Percentiles rank a stretch among this genome's conserved stretches.
phyloP scores from a whole-genome alignment of 2,888 invertebrate genomes.

The Lepidochitona cinerea region DNA sequence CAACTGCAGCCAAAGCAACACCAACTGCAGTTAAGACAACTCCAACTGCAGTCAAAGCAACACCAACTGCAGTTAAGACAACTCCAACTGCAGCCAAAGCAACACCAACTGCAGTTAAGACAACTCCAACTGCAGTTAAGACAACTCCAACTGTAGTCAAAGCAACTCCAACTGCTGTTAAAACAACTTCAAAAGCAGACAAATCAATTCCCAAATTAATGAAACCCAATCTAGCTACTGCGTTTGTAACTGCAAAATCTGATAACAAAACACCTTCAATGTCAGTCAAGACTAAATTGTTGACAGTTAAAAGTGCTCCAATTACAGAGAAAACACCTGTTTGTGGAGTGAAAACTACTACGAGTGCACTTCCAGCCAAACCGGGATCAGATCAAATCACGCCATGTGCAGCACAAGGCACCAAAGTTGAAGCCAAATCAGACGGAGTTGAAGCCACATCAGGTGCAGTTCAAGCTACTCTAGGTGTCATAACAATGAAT shows the following conservation, averaged over 20 bases:
- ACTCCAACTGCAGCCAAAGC: background rate
- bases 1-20: background rate
- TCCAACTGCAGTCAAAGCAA: background rate
- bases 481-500: no score
- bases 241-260: background rate
- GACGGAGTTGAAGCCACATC: no score
- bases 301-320: no score
- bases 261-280: background rate
- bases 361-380: no score
- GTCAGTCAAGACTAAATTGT: no score
- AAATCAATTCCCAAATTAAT: background rate
- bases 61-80: background rate
- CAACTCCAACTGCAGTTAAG: background rate
- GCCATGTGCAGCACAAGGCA: no score
- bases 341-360: no score
- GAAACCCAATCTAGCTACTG: background rate
- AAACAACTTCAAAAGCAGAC: background rate
- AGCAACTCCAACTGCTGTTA: background rate
- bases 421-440: no score
- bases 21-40: background rate
- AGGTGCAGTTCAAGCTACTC: no score
- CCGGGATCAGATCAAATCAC: no score
- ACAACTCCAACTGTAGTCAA: background rate
- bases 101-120: background rate
- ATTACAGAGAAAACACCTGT: no score